A percentile compares a stretch with the other conserved stretches of the same genome.
Conservation (phyloP, 1,140 invertebrate genomes). For the Drosophila subpulchrella region DNA sequence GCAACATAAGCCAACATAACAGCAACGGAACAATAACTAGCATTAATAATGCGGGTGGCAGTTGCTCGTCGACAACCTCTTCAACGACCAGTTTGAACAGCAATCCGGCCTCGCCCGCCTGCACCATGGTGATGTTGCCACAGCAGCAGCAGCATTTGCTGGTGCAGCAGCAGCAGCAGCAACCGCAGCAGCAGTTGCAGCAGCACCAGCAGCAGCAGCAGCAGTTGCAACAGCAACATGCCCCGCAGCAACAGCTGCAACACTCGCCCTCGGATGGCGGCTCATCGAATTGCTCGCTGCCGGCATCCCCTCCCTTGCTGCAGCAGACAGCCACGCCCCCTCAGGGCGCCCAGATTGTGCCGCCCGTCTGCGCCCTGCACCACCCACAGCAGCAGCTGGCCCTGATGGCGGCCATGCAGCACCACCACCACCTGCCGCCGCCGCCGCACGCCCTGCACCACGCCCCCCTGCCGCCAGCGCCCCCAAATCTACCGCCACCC, state of each 20-base stretch:
- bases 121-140: conserved; percentile 73
- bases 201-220: conserved; percentile 31
- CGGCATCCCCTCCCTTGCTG: conserved; percentile 72
- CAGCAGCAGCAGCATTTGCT: conserved; percentile 42
- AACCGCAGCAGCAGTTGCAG: conserved; percentile 36
- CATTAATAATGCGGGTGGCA: conserved; percentile 66
- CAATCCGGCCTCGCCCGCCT: conserved; percentile 56
- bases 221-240: conserved; percentile 36
- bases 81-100: conserved; percentile 71
- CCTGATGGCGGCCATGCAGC: conserved; percentile 78
- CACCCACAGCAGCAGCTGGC: conserved; percentile 82
- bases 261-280: conserved; percentile 68
- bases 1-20: conserved; percentile 39
- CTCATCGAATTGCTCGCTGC: conserved; percentile 67
- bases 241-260: conserved; percentile 47
- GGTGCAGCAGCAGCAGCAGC: conserved; percentile 42
- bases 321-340: conserved; percentile 76
- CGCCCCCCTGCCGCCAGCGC: conserved; percentile 33
- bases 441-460: conserved; percentile 45
- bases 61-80: conserved; percentile 61
- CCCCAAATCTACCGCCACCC: conserved; percentile 42
- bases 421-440: conserved; percentile 62
- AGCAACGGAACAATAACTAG: conserved; percentile 32
- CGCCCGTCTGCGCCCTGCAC: conserved; percentile 79
- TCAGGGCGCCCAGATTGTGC: conserved; percentile 75